Evolutionary conservation across 2,888 invertebrate genomes (phyloP), one percentile per base, ranked within the genome.

Genomic region (Rhagophthalmus giganteus): DNA sequence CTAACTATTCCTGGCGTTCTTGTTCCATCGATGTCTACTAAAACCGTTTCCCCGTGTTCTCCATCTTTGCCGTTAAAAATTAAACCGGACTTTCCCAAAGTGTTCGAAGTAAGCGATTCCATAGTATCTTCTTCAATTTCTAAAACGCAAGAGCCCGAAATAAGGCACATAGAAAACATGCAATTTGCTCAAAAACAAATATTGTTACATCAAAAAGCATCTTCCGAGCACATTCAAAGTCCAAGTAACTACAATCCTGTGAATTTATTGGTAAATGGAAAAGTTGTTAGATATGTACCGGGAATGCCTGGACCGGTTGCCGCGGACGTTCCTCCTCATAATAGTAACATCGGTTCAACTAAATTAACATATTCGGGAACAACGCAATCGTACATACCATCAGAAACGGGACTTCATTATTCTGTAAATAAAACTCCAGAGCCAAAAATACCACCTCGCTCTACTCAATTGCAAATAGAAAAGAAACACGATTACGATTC

Each of bases 231-330:
- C 37, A 71, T 69, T 44, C 72, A 65, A 9, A 72, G 64, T 72
- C 70, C 64, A 7, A 65, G 61, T 44, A 68, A 77, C 51, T 78
- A 73, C 61, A 78, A 79, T 59, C 80, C 80, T 1, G 63, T 81
- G 58, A 79, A 77, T 38, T 58, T 79, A 27, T 68, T 78, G 1
- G 77, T 84, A 27, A 81, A 83, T 56, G 88, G 87, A 12, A 88
- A 88, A 71, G 75, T 86, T n/a, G 87, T 92, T 66, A 87, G 90
- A 0, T 87, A 89, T 71, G 90, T 92, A 7, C 91, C 91, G 3
- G 92, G 91, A 8, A 92, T 92, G 74, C 91, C 92, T 0, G 91
- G 91, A 6, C 92, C 91, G 2, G 63, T 74, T n/a, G 65, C 63
- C 5, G 68, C 90, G 0, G 71, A 73, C 25, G 63, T 63, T 14